Conservation (phyloP, 2,797 vertebrate genomes). For the Pangasius krempfi region DNA sequence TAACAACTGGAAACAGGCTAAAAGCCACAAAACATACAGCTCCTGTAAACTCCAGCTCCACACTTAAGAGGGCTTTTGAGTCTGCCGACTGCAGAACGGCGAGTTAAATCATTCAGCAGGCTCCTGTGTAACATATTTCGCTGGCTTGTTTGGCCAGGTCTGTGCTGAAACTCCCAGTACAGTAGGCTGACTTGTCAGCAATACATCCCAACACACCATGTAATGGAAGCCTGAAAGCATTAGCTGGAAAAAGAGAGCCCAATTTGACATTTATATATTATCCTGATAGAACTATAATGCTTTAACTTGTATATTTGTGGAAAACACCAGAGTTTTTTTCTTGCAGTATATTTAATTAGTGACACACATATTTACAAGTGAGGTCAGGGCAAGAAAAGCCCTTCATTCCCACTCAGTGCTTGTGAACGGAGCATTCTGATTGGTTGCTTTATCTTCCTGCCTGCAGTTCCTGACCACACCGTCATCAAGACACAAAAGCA, state of each 20-base stretch:
- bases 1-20: constrained; percentile 60
- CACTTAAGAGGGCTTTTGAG: constrained; percentile 37
- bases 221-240: not conserved
- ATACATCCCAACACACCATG: not conserved
- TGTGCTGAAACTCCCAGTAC: constrained; percentile 24
- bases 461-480: constrained; percentile 25
- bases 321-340: not conserved
- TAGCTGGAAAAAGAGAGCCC: not conserved
- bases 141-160: constrained; percentile 22
- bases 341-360: not conserved
- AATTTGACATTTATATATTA: constrained; percentile 3
- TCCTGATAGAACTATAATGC: constrained; percentile 1
- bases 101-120: constrained; percentile 45
- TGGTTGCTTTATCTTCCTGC: constrained; percentile 37
- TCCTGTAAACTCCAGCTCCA: constrained; percentile 37
- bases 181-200: constrained; percentile 21
- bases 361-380: not conserved
- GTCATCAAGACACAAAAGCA: constrained; percentile 65
- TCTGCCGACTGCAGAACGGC: constrained; percentile 32
- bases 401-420: not conserved
- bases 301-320: not conserved
- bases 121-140: constrained; percentile 35
- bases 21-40: constrained; percentile 54
- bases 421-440: not conserved
- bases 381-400: not conserved